Base-by-base conservation (phyloP, 2,113 vertebrate species). In the Cryptotis parvus region DNA sequence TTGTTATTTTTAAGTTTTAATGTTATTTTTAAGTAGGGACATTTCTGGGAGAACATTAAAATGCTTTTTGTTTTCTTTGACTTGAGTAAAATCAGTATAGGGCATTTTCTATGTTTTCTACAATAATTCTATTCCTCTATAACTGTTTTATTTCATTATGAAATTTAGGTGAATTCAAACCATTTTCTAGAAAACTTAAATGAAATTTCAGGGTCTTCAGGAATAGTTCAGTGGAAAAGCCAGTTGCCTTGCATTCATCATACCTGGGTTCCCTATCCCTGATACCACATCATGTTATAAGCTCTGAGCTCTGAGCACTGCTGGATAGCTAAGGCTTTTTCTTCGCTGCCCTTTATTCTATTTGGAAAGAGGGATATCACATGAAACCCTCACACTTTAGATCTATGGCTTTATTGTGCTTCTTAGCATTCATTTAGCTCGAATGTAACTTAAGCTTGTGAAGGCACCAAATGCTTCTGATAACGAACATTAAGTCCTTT, bases 21-120 rank as follows among this genome's bases (percentile, higher is more conserved):
- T 35, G 37, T 39, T 72, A 20, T 74, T 65, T 58, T 75, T 52
- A 61, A 75, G 26, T 37, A 37, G 29, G 27, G 41, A 20, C 14
- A 61, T 29, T 83, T 83, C 52, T 69, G 37, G 37, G 78, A 88
- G 27, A 74, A 80, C 27, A 39, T 15, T 77, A 72, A 75, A 91
- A 75, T 43, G 3, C 3, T 79, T 9, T 52, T 41, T 81, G 1
- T 63, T 75, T 80, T 75, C 75, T 89, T 37, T 69, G 20, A 7
- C 61, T 69, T 39, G 27, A 63, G 4, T 52, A 89, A 85, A 89
- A 76, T n/a, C 33, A 89, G 39, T 33, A 61, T 61, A 88, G 49
- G 77, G 52, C 58, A 39, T 14, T 45, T 58, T 29, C 4, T 69
- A 20, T 41, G 39, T 63, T 84, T 85, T 69, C 31, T 49, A 33